Percentiles rank a stretch among this genome's conserved stretches.
phyloP scores from a whole-genome alignment of 2,797 vertebrate species.

The Tinamus major region DNA sequence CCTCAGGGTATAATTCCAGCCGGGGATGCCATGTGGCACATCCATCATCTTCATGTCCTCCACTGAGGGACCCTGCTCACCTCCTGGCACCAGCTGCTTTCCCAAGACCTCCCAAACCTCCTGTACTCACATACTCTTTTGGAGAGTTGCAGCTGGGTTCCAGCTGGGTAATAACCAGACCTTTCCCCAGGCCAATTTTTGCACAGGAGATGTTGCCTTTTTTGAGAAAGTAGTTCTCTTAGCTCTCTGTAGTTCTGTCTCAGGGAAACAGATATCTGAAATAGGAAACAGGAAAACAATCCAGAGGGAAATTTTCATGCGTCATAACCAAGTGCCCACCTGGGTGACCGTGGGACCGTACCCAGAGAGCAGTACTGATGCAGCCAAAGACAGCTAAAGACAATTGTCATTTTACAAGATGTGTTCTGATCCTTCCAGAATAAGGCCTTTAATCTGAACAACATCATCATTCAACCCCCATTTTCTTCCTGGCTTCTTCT shows the following conservation, averaged over 20 bases:
- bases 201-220: background rate
- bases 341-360: background rate
- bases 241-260: background rate
- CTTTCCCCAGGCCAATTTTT: background rate
- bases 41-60: background rate
- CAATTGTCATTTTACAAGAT: background rate
- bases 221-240: too few relatives aligned
- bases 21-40: background rate
- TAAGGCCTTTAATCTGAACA: background rate
- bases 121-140: background rate
- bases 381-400: background rate
- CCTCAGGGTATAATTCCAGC: fast-evolving
- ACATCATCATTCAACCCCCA: background rate
- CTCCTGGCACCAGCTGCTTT: background rate
- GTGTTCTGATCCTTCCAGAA: background rate
- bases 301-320: background rate
- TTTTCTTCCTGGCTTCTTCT: background rate
- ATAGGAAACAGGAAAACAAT: background rate
- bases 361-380: background rate
- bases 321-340: background rate
- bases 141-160: background rate
- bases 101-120: background rate
- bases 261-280: background rate
- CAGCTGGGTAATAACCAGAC: background rate
- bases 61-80: background rate